Evolutionary conservation across 2,888 invertebrate genomes (phyloP).

Genomic region (Drosophila barbarae): DNA sequence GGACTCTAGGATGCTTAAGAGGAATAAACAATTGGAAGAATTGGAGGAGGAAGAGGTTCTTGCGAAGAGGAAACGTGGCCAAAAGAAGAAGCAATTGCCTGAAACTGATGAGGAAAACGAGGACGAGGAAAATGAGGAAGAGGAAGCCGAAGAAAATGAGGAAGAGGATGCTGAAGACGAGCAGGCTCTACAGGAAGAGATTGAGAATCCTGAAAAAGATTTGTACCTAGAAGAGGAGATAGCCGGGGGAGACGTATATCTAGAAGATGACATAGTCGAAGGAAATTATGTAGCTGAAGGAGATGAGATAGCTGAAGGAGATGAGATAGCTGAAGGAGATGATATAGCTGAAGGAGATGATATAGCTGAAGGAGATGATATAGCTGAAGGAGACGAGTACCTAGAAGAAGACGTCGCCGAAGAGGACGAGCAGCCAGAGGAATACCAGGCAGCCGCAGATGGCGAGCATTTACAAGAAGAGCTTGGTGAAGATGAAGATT

Average conservation of each 20-base stretch:
- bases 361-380: too few species aligned
- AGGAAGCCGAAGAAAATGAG: not conserved
- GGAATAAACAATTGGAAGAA: not conserved
- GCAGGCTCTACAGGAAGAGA: not conserved
- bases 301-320: too few species aligned
- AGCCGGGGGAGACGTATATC: not conserved
- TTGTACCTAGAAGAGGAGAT: constrained; percentile 4
- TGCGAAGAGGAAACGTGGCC: not conserved
- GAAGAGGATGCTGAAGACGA: not conserved
- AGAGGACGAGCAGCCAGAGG: not conserved
- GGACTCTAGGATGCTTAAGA: not conserved
- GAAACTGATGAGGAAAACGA: not conserved
- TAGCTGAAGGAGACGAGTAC: too few species aligned
- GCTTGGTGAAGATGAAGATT: not conserved
- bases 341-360: too few species aligned
- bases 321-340: too few species aligned
- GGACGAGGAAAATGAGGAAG: constrained; percentile 2
- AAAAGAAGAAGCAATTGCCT: not conserved
- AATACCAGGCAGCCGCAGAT: not conserved
- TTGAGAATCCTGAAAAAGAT: constrained; percentile 8
- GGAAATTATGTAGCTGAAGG: too few species aligned
- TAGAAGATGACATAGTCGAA: not conserved
- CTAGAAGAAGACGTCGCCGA: not conserved
- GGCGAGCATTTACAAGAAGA: constrained; percentile 4
- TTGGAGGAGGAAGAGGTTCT: not conserved